Evolutionary conservation across 2,888 invertebrate species (phyloP), one percentile per base, ranked within the genome.

Genomic region (Laothoe populi): DNA sequence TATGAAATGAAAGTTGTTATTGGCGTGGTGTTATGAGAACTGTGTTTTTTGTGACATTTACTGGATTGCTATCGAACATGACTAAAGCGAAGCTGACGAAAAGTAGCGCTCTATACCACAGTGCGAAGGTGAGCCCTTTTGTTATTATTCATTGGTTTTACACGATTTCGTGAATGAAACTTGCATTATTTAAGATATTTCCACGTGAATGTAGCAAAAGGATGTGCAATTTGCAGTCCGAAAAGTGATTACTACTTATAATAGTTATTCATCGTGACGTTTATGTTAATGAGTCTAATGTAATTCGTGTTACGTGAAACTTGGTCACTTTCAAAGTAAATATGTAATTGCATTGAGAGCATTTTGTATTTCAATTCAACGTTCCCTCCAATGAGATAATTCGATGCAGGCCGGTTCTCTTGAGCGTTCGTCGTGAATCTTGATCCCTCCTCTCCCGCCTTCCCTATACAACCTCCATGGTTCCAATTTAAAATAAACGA

Each of bases 21-120:
- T 62, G 68, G 72, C 77, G 81, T 87, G 82, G 73, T 83, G 84
- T 84, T 87, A 82, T 53, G 53, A 53, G 53, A 53, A 53, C 53
- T 53, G 84, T 88, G 88, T 71, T 64, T 72, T 67, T 16, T 64
- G 61, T 74, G 83, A 81, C 66, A 62, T 73, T 70, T 67, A 71
- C 71, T 66, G 86, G 87, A 84, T 84, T 83, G 69, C 53, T 53
- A 35, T 7, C 35, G 11, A 53, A 35, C 3, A 94, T 94, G 94
- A 94, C 94, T 73, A 95, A 95, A 84, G 93, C 94, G 64, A 95
- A 94, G 82, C 82, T 84, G 72, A 93, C 91, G 62, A 82, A 92
- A 77, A 93, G 92, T 67, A 94, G 93, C 79, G 96, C 96, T 70
- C 93, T 96, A 64, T 96, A 94, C 85, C 96, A 96, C 88, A 95